Evolutionary conservation across 92 coral and sea anemone species (phyloP).

Genomic region (Parazoanthus atlanticus): DNA sequence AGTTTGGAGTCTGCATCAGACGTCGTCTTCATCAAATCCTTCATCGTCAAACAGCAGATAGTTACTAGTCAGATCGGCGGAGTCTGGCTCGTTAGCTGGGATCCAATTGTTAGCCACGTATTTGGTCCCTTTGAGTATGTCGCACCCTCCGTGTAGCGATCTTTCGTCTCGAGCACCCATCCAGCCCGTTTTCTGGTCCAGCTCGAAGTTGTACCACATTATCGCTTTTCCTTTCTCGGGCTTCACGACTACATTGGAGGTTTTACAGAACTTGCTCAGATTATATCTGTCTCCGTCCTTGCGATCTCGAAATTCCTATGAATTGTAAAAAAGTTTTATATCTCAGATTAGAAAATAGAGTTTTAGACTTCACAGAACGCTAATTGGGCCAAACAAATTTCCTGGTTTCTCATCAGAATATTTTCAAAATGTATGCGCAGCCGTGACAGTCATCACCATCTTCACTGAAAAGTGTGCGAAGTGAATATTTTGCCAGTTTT

Average conservation of each 20-base stretch:
- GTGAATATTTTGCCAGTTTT: too few species aligned
- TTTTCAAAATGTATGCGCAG: too few species aligned
- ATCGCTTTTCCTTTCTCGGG: slow-evolving; percentile 96
- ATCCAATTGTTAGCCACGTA: slow-evolving; percentile 97
- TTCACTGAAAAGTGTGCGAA: too few species aligned
- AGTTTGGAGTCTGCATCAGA: not conserved
- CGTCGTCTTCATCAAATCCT: slow-evolving; percentile 34
- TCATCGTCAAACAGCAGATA: slow-evolving; percentile 59
- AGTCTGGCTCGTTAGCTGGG: slow-evolving; percentile 90
- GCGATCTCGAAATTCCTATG: slow-evolving; percentile 90
- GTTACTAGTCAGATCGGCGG: slow-evolving; percentile 66
- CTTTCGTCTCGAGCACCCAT: slow-evolving; percentile 86
- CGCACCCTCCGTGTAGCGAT: slow-evolving; percentile 88
- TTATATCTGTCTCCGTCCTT: slow-evolving; percentile 85
- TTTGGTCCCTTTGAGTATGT: slow-evolving; percentile 85
- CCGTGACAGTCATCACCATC: too few species aligned
- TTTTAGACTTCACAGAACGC: not conserved
- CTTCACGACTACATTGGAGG: slow-evolving; percentile 81
- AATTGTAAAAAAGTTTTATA: not conserved
- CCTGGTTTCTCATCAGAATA: too few species aligned
- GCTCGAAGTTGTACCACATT: slow-evolving; percentile 94
- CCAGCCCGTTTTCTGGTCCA: slow-evolving; percentile 90
- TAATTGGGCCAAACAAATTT: too few species aligned
- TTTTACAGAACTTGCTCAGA: slow-evolving; percentile 85
- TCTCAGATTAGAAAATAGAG: not conserved